Evolutionary conservation across 2,797 vertebrate species (phyloP).

Genomic region (Psittacula echo): DNA sequence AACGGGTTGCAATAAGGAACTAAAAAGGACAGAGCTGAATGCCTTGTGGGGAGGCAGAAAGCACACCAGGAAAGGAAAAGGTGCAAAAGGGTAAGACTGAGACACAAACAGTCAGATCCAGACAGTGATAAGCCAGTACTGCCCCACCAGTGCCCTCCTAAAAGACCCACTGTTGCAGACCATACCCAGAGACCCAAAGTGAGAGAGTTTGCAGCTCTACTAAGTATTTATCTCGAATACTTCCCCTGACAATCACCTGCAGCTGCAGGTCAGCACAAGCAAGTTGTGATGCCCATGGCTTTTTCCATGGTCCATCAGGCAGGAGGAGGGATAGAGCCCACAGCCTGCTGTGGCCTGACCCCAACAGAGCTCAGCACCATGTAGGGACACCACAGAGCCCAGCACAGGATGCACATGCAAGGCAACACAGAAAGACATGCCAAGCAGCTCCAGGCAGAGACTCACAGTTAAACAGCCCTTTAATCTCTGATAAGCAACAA

Average conservation of each 20-base stretch:
- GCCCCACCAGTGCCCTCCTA: neutral
- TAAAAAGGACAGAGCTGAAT: neutral
- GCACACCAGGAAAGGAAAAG: neutral
- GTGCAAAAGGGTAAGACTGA: neutral
- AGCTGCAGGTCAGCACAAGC: neutral
- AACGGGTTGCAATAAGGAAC: neutral
- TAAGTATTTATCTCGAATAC: neutral
- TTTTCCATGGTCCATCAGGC: fast-evolving
- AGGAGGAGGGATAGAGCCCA: neutral
- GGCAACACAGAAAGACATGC: neutral
- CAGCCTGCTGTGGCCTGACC: neutral
- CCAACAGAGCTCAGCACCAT: fast-evolving
- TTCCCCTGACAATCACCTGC: neutral
- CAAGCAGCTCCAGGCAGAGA: neutral
- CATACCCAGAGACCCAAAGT: fast-evolving
- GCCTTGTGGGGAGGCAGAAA: neutral
- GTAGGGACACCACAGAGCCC: neutral
- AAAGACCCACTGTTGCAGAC: fast-evolving
- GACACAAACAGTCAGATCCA: fast-evolving
- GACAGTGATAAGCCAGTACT: fast-evolving
- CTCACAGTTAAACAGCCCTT: neutral
- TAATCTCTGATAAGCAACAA: fast-evolving
- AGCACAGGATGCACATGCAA: fast-evolving
- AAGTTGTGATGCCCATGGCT: fast-evolving
- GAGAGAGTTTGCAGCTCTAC: neutral